Conservation (phyloP, 2,888 invertebrate genomes). For the Seladonia tumulorum region DNA sequence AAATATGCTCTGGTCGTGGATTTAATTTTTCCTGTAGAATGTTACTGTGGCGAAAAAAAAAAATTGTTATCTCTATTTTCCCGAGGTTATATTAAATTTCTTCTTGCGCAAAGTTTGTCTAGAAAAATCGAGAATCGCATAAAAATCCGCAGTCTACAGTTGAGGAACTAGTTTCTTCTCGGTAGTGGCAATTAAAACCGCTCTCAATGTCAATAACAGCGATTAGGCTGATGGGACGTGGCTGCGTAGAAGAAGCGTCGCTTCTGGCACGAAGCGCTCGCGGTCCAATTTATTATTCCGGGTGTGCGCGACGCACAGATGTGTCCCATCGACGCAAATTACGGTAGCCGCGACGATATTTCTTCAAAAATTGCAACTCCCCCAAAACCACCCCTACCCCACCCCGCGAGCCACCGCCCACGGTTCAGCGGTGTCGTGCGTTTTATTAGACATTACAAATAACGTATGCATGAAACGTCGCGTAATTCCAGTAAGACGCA, state of each 20-base stretch:
- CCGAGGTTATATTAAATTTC: no score
- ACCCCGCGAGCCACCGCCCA: not conserved
- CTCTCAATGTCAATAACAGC: conserved; percentile 60
- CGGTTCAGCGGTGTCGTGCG: conserved; percentile 26
- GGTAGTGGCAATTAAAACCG: conserved; percentile 48
- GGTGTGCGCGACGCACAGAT: conserved; percentile 42
- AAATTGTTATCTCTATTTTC: no score
- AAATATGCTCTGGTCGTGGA: no score
- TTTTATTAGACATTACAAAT: conserved; percentile 54
- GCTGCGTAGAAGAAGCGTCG: conserved; percentile 44
- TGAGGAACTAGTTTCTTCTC: not conserved
- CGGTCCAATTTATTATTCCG: conserved; percentile 53
- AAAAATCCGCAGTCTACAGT: not conserved
- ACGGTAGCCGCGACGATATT: conserved; percentile 53
- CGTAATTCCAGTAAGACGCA: conserved; percentile 47
- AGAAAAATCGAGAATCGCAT: not conserved
- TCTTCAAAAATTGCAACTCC: conserved; percentile 54
- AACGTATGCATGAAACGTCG: conserved; percentile 44
- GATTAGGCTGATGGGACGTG: conserved; percentile 43
- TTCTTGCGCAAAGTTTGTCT: no score
- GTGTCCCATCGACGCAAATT: conserved; percentile 59
- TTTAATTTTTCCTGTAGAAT: no score
- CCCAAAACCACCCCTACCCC: not conserved
- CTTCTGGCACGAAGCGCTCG: conserved; percentile 42
- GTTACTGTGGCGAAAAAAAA: no score